Conservation (phyloP, 2,888 invertebrate species). For the Nemurella pictetii region DNA sequence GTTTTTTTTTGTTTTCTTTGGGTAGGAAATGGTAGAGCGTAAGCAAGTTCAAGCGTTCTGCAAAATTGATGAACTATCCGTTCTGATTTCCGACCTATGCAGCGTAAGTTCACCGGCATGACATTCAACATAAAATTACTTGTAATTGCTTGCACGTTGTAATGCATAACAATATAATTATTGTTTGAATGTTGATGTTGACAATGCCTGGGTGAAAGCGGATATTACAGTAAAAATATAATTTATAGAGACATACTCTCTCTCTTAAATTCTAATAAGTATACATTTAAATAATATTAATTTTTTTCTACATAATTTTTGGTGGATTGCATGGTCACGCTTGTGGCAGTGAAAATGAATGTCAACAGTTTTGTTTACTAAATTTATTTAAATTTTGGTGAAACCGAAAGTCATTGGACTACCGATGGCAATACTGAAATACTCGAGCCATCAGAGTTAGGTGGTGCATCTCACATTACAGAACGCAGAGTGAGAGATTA, state of each 20-base stretch:
- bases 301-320: not conserved
- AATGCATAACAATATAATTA: not conserved
- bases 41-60: too few relatives aligned
- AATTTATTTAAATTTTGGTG: not conserved
- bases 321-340: not conserved
- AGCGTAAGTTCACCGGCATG: not conserved
- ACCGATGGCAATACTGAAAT: too few relatives aligned
- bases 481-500: too few relatives aligned
- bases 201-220: not conserved
- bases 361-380: not conserved
- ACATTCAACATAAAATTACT: not conserved
- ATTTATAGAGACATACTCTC: not conserved
- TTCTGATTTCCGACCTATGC: too few relatives aligned
- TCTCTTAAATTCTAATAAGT: not conserved
- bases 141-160: not conserved
- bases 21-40: not conserved
- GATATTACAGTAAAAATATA: not conserved
- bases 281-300: not conserved
- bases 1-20: not conserved
- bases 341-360: conserved; percentile 12
- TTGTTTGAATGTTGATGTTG: not conserved
- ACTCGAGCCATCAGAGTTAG: conserved; percentile 66
- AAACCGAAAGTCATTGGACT: not conserved
- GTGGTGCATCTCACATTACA: too few relatives aligned
- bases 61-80: too few relatives aligned